Conservation (phyloP, 1,140 invertebrate genomes). For the Sesamia nonagrioides region DNA sequence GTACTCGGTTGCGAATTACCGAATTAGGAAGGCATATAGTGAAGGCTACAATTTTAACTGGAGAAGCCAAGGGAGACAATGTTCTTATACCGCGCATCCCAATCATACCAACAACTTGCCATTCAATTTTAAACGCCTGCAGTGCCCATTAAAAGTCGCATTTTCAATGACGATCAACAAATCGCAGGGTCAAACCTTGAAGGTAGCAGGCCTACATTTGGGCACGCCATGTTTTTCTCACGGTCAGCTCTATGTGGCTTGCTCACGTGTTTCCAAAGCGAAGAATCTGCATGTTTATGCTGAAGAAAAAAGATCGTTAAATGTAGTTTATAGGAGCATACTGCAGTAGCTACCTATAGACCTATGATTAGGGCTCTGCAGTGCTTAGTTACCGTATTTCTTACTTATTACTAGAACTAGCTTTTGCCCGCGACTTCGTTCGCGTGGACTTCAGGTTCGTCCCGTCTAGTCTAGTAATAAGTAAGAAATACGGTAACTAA, state of each 20-base stretch:
- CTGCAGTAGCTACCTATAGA: conserved; percentile 55
- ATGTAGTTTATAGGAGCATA: conserved; percentile 21
- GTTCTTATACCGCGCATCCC: conserved; percentile 20
- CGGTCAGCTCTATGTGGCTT: conserved; percentile 12
- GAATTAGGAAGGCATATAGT: conserved; percentile 43
- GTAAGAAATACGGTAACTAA: too few relatives aligned
- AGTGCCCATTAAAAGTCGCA: conserved; percentile 85
- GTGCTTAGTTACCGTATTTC: too few relatives aligned
- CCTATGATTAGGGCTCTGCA: too few relatives aligned
- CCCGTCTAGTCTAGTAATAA: too few relatives aligned
- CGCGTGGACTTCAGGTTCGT: too few relatives aligned
- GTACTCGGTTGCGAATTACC: conserved; percentile 16
- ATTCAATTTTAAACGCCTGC: conserved; percentile 78
- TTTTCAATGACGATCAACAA: conserved; percentile 66
- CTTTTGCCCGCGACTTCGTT: too few relatives aligned
- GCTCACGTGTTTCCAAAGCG: background rate
- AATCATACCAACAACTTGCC: conserved; percentile 41
- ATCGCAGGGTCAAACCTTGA: conserved; percentile 13
- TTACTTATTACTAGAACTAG: too few relatives aligned
- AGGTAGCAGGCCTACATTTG: conserved; percentile 17
- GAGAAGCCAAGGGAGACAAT: conserved; percentile 43
- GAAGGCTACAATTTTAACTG: conserved; percentile 42
- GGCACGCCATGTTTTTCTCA: conserved; percentile 11
- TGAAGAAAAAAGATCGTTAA: too few relatives aligned
- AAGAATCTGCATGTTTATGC: conserved; percentile 4